These are phyloP conservation scores for Caenorhabditis afra DNA, from an alignment of 2,888 invertebrate genomes.

Conservation along the genomic window DNA sequence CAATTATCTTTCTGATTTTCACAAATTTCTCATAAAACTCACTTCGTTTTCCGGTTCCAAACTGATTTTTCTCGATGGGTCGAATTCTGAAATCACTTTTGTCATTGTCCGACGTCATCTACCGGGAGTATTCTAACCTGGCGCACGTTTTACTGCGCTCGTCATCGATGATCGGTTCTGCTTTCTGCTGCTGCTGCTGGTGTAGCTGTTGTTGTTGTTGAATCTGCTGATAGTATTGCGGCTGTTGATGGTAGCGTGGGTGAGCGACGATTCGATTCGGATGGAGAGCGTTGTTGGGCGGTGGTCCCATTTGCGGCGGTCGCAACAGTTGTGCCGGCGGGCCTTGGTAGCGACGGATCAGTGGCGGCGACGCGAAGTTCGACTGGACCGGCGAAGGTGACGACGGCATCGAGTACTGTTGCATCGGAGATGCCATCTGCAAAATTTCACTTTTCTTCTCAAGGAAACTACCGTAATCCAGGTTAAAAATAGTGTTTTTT, in stretches of 20 bases:
- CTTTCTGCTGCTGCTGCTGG: conserved; percentile 31
- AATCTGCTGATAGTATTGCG: background rate
- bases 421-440: conserved; percentile 43
- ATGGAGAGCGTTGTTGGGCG: background rate
- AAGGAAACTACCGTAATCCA: too few species aligned
- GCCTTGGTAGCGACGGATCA: conserved; percentile 13
- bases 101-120: too few species aligned
- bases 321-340: conserved; percentile 33
- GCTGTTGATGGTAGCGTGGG: background rate
- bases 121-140: too few species aligned
- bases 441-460: background rate
- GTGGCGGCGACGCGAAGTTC: background rate
- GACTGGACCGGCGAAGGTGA: too few species aligned
- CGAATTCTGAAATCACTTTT: conserved; percentile 32
- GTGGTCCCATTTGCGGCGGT: conserved; percentile 32
- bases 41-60: conserved; percentile 25
- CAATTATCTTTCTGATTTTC: background rate
- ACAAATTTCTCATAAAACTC: background rate
- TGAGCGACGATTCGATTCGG: conserved; percentile 1
- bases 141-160: conserved; percentile 20
- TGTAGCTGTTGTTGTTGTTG: conserved; percentile 20
- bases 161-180: too few species aligned
- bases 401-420: conserved; percentile 5
- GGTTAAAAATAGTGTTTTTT: too few species aligned
- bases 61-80: conserved; percentile 19